Percentiles rank a stretch among this genome's conserved stretches.
phyloP scores from a whole-genome alignment of 2,797 vertebrate species.

The Chanos chanos region DNA sequence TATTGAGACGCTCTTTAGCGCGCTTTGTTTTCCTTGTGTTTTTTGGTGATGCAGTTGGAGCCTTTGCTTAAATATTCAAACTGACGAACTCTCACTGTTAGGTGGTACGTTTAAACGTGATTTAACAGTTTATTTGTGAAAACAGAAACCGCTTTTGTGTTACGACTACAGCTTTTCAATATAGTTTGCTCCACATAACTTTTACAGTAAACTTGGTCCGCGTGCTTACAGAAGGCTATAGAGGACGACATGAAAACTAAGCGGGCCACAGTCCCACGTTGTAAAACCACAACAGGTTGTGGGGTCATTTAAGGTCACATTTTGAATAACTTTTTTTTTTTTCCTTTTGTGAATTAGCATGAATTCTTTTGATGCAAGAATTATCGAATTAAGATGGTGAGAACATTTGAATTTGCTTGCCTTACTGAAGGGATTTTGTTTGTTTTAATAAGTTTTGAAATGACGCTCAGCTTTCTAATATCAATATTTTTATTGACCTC shows the following conservation, averaged over 20 bases:
- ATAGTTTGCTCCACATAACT: constrained; percentile 21
- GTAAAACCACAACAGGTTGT: background rate
- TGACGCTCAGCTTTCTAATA: constrained; percentile 69
- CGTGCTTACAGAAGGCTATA: constrained; percentile 17
- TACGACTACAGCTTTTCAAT: constrained; percentile 24
- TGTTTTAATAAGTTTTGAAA: constrained; percentile 63
- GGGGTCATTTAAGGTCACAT: constrained; percentile 16
- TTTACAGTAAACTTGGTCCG: too few species aligned
- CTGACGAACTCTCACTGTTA: constrained; percentile 14
- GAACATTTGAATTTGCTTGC: constrained; percentile 66
- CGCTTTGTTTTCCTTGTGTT: constrained; percentile 4
- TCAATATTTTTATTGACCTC: constrained; percentile 76
- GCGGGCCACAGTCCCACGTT: background rate
- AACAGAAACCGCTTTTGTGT: constrained; percentile 23
- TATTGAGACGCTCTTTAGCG: constrained; percentile 8
- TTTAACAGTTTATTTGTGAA: constrained; percentile 8
- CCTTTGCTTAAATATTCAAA: constrained; percentile 9
- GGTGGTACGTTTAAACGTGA: background rate
- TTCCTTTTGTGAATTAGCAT: constrained; percentile 57
- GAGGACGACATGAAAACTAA: background rate
- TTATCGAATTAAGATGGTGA: constrained; percentile 46
- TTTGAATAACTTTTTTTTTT: constrained; percentile 9
- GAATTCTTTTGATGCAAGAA: constrained; percentile 24
- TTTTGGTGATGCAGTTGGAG: constrained; percentile 9
- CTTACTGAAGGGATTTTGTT: constrained; percentile 67